phyloP scores from a whole-genome alignment of 2,113 vertebrate species.

The Urocolius indicus region DNA sequence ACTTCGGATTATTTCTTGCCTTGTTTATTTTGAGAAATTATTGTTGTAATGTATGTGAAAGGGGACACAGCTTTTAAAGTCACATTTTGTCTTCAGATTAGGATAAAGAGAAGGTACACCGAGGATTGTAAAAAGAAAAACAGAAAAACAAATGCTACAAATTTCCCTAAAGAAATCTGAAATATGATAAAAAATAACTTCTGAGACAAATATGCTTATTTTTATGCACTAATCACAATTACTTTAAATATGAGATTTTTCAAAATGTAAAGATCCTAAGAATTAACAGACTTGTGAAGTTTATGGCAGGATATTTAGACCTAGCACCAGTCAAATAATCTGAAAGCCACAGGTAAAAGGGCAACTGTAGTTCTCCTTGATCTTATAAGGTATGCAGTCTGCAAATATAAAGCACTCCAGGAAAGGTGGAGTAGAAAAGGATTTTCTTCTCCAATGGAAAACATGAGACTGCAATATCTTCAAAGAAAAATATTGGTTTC shows the following conservation, averaged over 20 bases:
- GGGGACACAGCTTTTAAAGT: background rate
- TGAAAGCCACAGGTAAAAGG: background rate
- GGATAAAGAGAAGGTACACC: background rate
- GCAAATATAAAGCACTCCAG: background rate
- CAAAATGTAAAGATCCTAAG: background rate
- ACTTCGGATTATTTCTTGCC: background rate
- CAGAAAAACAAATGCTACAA: background rate
- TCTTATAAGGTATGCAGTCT: background rate
- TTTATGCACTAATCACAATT: background rate
- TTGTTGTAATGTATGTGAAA: background rate
- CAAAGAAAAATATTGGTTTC: background rate
- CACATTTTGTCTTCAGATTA: background rate
- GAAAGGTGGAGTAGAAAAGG: background rate
- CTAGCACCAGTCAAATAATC: background rate
- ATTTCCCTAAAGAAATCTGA: background rate
- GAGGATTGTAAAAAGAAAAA: background rate
- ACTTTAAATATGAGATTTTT: background rate
- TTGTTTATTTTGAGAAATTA: background rate
- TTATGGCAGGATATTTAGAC: background rate
- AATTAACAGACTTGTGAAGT: background rate
- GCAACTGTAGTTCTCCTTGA: background rate
- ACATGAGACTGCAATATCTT: background rate
- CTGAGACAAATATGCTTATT: background rate
- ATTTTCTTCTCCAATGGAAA: background rate
- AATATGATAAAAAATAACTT: background rate